phyloP scores from a whole-genome alignment of 2,113 vertebrate species.

The Paradoxurus hermaphroditus region DNA sequence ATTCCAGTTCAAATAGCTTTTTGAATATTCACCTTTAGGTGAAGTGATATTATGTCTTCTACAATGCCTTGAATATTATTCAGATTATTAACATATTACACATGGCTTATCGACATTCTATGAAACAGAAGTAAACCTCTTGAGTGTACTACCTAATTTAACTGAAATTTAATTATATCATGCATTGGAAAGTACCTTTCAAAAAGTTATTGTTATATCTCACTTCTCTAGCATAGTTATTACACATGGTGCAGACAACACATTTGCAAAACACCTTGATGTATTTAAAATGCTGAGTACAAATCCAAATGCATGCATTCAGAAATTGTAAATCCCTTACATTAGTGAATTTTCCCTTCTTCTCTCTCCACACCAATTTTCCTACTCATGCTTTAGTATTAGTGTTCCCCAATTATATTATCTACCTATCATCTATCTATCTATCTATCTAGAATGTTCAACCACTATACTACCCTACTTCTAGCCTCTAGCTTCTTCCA shows the following conservation, averaged over 20 bases:
- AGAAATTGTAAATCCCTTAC: not conserved
- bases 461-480: not conserved
- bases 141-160: not conserved
- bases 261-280: not conserved
- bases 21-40: not conserved
- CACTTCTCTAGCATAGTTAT: not conserved
- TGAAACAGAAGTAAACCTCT: not conserved
- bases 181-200: not conserved
- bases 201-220: not conserved
- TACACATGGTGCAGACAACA: not conserved
- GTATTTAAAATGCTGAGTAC: not conserved
- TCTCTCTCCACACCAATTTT: not conserved
- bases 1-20: not conserved
- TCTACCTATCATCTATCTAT: no score
- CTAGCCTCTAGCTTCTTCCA: not conserved
- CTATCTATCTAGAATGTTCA: not conserved
- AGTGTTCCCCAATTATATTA: not conserved
- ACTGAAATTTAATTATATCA: conserved; percentile 10
- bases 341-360: not conserved
- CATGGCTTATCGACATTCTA: not conserved
- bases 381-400: not conserved
- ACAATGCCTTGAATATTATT: not conserved
- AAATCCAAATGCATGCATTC: not conserved
- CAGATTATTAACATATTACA: not conserved
- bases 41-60: not conserved